Conservation (phyloP, 2,113 vertebrate species). For the Raja brachyura region DNA sequence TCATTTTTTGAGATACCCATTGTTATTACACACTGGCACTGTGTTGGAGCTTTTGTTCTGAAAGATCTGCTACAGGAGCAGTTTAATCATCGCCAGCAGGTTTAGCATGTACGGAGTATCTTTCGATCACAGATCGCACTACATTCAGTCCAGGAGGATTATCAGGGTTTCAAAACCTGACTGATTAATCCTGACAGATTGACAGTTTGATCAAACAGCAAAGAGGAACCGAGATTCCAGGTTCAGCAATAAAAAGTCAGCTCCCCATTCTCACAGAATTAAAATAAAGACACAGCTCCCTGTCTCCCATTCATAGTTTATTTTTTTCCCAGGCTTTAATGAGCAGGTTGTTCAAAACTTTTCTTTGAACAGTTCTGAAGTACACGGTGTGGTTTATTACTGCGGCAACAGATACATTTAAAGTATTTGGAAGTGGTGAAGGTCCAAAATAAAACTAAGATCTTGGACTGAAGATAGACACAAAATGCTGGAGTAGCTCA, state of each 20-base stretch:
- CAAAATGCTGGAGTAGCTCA: too few relatives aligned
- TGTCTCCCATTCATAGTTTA: background rate
- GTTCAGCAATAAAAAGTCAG: background rate
- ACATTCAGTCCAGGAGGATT: background rate
- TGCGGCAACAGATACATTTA: too few relatives aligned
- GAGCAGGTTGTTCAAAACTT: background rate
- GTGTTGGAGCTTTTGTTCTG: background rate
- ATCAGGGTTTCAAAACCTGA: background rate
- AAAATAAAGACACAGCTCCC: background rate
- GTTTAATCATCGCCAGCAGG: background rate
- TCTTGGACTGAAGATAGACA: background rate
- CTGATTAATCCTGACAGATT: background rate
- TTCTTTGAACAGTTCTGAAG: background rate
- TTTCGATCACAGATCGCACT: background rate
- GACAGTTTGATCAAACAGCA: slow-evolving; percentile 3
- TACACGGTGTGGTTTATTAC: background rate
- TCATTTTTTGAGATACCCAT: too few relatives aligned
- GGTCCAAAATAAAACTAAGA: background rate
- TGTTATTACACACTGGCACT: too few relatives aligned
- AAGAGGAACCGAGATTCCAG: background rate
- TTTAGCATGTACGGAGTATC: background rate
- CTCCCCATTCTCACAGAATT: background rate
- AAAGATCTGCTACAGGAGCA: background rate
- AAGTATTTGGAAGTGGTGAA: background rate
- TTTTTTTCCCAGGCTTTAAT: background rate